A percentile compares a stretch with the other conserved stretches of the same genome.
Conservation (phyloP, 2,797 vertebrate genomes). For the Psittacula echo region DNA sequence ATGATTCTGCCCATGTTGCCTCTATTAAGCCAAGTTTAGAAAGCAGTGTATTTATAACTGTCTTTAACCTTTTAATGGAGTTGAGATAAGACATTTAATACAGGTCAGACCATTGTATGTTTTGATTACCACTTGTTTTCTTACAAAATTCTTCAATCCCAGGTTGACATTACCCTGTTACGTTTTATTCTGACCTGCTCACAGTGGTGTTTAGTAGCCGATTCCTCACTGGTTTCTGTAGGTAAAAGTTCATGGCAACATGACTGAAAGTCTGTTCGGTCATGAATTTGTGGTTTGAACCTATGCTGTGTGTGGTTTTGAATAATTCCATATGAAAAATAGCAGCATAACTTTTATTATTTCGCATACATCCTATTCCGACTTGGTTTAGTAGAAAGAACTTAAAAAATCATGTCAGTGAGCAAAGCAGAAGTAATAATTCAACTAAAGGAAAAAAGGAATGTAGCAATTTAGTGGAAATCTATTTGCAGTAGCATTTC, state of each 20-base stretch:
- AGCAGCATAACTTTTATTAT: background rate
- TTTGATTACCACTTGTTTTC: background rate
- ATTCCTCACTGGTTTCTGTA: background rate
- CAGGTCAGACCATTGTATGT: background rate
- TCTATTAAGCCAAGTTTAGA: background rate
- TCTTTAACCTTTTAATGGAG: background rate
- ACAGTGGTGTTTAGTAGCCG: background rate
- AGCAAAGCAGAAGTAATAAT: background rate
- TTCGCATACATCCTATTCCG: background rate
- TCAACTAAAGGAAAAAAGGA: background rate
- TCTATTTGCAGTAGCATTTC: background rate
- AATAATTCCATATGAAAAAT: background rate
- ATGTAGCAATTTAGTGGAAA: background rate
- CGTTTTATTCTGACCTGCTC: background rate
- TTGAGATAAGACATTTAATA: background rate
- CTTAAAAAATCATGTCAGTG: background rate
- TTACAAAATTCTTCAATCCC: constrained; percentile 6
- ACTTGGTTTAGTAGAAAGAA: background rate
- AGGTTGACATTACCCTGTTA: background rate
- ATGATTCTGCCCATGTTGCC: background rate
- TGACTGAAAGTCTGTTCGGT: background rate
- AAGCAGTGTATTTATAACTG: background rate
- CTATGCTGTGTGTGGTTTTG: background rate
- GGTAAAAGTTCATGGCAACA: background rate
- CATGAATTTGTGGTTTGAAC: background rate